Evolutionary conservation across 2,113 vertebrate genomes (phyloP), one percentile per base, ranked within the genome.

Genomic region (Trematocara marginatum): DNA sequence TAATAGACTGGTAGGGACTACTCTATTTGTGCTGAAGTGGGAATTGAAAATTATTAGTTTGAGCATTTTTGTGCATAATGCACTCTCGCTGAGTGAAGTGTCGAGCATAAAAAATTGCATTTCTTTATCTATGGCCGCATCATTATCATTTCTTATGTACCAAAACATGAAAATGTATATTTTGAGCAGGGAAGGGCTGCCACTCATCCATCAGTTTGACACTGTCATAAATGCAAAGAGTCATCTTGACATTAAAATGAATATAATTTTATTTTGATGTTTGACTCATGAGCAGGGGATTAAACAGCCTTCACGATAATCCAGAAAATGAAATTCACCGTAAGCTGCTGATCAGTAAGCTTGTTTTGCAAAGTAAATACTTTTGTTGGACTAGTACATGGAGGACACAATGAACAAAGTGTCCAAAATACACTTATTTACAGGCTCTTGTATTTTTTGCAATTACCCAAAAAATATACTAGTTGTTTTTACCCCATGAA

Each of bases 71-170:
- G 54, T 71, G 35, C 64, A 79, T 76, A 80, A 84, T 87, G 3
- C 47, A 45, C 40, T 86, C 23, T 74, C 3, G 3, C 29, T 81
- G 53, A 82, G 66, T 80, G 49, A 56, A 78, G 79, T 85, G 10
- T 83, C 26, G 2, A 42, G 79, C 59, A 82, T 69, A 42, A 64
- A 51, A 82, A 64, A 83, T 79, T 85, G 76, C 45, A 89, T 86
- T 83, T 66, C 83, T 81, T 90, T 82, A 83, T 81, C 40, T 35
- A 34, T 34, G 45, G 53, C 16, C 52, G 11, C 34, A 74, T 89
- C 20, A 82, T 89, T 90, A 87, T 34, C 64, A 88, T 90, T 88
- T 84, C 42, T 82, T 52, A 85, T 23, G 45, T 66, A 35, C 51
- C 7, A 85, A 81, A 88, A 79, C 71, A 78, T 80, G 18, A 38